A percentile compares a stretch with the other conserved stretches of the same genome.
phyloP scores from a whole-genome alignment of 2,888 invertebrate genomes.

The Acleris holmiana region DNA sequence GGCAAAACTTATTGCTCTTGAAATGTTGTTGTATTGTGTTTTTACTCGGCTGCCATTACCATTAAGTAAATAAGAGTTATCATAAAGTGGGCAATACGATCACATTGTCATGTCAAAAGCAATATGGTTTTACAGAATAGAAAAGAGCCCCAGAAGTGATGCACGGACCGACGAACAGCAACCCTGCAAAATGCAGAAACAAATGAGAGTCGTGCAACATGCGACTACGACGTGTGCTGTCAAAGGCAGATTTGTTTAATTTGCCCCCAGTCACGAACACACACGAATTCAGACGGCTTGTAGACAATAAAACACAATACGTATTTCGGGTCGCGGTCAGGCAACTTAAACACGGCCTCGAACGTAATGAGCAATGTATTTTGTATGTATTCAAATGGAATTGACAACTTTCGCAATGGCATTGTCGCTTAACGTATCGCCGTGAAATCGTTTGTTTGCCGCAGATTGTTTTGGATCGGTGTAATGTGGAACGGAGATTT shows the following conservation, averaged over 20 bases:
- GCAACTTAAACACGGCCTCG: conserved; percentile 61
- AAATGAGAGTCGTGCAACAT: conserved; percentile 29
- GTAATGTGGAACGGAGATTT: conserved; percentile 25
- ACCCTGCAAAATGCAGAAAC: conserved; percentile 25
- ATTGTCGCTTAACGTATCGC: conserved; percentile 41
- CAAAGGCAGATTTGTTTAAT: conserved; percentile 18
- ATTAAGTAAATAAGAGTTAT: too few species aligned
- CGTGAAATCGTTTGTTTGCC: conserved; percentile 43
- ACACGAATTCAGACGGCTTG: conserved; percentile 28
- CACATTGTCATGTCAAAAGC: too few species aligned
- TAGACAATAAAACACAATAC: conserved; percentile 36
- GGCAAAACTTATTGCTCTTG: too few species aligned
- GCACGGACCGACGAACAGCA: not conserved
- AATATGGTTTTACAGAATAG: too few species aligned
- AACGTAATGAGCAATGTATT: conserved; percentile 58
- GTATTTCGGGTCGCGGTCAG: conserved; percentile 66
- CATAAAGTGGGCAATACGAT: too few species aligned
- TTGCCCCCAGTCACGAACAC: conserved; percentile 32
- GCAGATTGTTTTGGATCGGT: conserved; percentile 6
- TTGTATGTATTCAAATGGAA: conserved; percentile 45
- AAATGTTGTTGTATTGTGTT: too few species aligned
- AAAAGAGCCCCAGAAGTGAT: not conserved
- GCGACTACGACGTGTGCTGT: not conserved
- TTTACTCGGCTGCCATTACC: too few species aligned
- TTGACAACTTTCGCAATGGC: conserved; percentile 49